These are phyloP conservation scores for Luidia sarsii DNA, from an alignment of 53 echinoderm and acorn worm genomes.

Conservation along the genomic window DNA sequence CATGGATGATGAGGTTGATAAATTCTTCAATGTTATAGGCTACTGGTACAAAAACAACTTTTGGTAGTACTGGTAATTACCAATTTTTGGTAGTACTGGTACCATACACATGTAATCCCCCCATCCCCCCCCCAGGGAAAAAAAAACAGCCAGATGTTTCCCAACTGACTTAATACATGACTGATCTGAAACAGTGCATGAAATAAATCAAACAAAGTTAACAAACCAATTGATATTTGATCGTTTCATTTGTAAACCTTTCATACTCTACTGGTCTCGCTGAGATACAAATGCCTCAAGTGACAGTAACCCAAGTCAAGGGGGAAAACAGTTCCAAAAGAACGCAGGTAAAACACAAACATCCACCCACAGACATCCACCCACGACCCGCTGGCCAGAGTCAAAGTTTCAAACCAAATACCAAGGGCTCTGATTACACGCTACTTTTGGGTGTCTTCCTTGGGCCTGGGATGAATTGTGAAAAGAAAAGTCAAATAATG, in stretches of 20 bases:
- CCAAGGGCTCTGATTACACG: too few species aligned
- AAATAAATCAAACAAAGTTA: background rate
- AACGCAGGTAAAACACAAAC: too few species aligned
- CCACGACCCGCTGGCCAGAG: background rate
- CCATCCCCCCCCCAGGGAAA: too few species aligned
- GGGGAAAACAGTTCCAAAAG: background rate
- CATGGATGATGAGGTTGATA: too few species aligned
- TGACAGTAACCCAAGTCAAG: conserved; percentile 10
- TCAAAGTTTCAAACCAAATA: background rate
- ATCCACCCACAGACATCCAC: background rate
- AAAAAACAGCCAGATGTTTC: too few species aligned
- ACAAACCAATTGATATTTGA: conserved; percentile 7
- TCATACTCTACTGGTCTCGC: conserved; percentile 10
- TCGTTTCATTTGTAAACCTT: conserved; percentile 29
- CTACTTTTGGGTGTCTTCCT: background rate
- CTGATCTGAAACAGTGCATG: background rate
- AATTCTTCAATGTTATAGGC: too few species aligned
- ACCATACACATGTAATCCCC: too few species aligned
- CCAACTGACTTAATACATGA: background rate
- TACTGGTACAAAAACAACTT: too few species aligned
- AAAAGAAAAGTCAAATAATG: too few species aligned
- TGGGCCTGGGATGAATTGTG: too few species aligned
- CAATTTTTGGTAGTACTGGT: too few species aligned
- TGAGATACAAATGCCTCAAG: conserved; percentile 9
- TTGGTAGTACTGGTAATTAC: too few species aligned